These are phyloP conservation scores for Drosophila algonquin DNA, from an alignment of 2,888 invertebrate genomes.

Conservation along the genomic window DNA sequence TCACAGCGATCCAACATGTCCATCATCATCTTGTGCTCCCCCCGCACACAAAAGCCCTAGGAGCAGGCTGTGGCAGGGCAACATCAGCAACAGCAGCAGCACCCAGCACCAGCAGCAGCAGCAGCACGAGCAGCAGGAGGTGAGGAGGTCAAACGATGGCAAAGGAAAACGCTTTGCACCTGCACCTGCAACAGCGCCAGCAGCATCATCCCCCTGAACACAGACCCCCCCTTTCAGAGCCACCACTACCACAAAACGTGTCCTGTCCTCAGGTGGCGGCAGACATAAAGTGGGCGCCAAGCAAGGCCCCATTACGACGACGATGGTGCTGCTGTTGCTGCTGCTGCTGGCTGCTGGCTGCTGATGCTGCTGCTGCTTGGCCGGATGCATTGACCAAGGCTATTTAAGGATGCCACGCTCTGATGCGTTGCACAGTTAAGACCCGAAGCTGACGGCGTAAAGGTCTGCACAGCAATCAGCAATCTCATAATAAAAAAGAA, in stretches of 20 bases:
- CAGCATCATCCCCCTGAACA: slow-evolving; percentile 10
- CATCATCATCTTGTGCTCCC: slow-evolving; percentile 26
- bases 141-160: slow-evolving; percentile 43
- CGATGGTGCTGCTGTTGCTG: slow-evolving; percentile 15
- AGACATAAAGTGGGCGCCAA: slow-evolving; percentile 52
- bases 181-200: slow-evolving; percentile 24
- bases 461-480: slow-evolving; percentile 54
- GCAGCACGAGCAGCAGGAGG: background rate
- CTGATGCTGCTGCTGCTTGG: slow-evolving; percentile 31
- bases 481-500: slow-evolving; percentile 38
- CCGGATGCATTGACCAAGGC: slow-evolving; percentile 68
- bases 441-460: slow-evolving; percentile 59
- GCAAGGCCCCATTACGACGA: slow-evolving; percentile 29
- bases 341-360: slow-evolving; percentile 14
- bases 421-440: slow-evolving; percentile 76
- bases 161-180: slow-evolving; percentile 49
- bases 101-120: background rate
- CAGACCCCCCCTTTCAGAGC: background rate
- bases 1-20: slow-evolving; percentile 34
- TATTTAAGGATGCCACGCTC: slow-evolving; percentile 76
- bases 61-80: slow-evolving; percentile 9
- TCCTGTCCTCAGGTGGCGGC: slow-evolving; percentile 29
- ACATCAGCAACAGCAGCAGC: background rate
- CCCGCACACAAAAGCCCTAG: slow-evolving; percentile 17
- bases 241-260: slow-evolving; percentile 31